Conservation (phyloP, 2,888 invertebrate species). For the Eristalinus sepulchralis region DNA sequence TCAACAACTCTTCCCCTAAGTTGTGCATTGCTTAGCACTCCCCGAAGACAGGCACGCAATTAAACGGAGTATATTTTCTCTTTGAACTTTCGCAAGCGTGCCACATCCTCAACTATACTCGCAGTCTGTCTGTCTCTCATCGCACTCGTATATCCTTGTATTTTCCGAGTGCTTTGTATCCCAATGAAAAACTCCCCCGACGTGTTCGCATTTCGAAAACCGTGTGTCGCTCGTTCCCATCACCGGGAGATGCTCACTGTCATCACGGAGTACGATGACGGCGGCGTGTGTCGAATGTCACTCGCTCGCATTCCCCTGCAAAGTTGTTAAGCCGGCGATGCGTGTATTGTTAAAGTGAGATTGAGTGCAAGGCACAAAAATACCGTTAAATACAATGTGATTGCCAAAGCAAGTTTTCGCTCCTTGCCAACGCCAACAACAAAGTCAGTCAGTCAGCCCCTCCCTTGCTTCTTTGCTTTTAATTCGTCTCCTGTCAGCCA, state of each 20-base stretch:
- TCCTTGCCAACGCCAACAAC: neutral
- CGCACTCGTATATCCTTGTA: neutral
- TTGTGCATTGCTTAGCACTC: neutral
- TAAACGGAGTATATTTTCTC: neutral
- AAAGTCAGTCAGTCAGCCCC: neutral
- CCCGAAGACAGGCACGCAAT: neutral
- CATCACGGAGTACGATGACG: neutral
- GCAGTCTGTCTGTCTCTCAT: neutral
- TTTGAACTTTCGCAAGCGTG: neutral
- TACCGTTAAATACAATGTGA: slow-evolving; percentile 47
- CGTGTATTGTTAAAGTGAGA: slow-evolving; percentile 1
- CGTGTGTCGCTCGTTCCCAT: neutral
- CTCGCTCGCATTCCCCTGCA: neutral
- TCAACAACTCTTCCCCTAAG: neutral
- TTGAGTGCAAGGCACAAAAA: slow-evolving; percentile 1
- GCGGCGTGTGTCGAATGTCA: neutral
- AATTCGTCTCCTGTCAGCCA: slow-evolving; percentile 39
- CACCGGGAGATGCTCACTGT: neutral
- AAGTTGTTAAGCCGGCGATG: neutral
- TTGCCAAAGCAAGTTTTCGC: slow-evolving; percentile 16
- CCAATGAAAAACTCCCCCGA: neutral
- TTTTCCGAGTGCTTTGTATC: neutral
- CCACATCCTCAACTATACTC: neutral
- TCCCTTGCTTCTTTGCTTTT: slow-evolving; percentile 10
- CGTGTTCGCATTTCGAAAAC: neutral